phyloP scores from a whole-genome alignment of 2,113 vertebrate genomes.

The Antechinus flavipes region DNA sequence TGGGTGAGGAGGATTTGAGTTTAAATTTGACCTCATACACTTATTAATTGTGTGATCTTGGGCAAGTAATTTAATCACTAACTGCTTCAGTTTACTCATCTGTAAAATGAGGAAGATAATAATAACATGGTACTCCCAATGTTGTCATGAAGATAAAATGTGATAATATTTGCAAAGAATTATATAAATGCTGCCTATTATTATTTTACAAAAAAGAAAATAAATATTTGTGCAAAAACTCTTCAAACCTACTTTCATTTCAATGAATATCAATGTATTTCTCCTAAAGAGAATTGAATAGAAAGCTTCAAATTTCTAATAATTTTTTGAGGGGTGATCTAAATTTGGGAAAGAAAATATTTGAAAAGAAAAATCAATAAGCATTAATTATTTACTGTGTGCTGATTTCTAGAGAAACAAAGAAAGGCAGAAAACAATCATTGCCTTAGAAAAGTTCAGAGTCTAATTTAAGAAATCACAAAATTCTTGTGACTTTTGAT shows the following conservation, averaged over 20 bases:
- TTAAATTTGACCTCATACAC: not conserved
- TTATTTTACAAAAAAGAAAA: too few species aligned
- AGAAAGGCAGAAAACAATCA: not conserved
- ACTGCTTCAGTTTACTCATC: too few species aligned
- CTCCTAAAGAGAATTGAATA: not conserved
- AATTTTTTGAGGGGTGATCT: not conserved
- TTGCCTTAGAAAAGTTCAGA: conserved; percentile 15
- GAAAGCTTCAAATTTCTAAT: conserved; percentile 20
- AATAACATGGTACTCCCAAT: too few species aligned
- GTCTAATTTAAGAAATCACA: not conserved
- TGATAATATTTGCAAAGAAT: too few species aligned
- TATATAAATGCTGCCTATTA: too few species aligned
- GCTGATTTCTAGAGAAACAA: too few species aligned
- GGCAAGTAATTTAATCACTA: not conserved
- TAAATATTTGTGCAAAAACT: too few species aligned
- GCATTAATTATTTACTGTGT: too few species aligned
- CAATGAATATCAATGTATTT: not conserved
- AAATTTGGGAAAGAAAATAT: too few species aligned
- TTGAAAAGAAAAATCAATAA: too few species aligned
- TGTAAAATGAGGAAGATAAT: too few species aligned
- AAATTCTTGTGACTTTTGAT: not conserved
- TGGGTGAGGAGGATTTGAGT: not conserved
- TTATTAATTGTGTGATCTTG: not conserved
- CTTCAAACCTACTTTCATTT: conserved; percentile 3
- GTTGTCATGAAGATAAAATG: too few species aligned